Evolutionary conservation across 2,113 vertebrate species (phyloP).

Genomic region (Panurus biarmicus): DNA sequence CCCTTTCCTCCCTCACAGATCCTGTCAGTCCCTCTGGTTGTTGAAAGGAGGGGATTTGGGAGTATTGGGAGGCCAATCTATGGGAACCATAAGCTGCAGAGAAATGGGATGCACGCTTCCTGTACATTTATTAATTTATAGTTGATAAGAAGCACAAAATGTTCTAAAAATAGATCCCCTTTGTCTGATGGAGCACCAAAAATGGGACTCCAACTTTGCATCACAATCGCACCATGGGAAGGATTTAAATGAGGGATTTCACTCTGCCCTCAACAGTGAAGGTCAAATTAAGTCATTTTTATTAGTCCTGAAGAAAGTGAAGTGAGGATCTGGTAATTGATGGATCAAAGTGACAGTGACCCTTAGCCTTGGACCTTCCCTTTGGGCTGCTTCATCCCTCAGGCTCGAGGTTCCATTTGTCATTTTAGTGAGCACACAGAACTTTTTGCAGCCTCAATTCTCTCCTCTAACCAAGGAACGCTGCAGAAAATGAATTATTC

Average conservation of each 20-base stretch:
- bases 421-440: slow-evolving; percentile 27
- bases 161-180: background rate
- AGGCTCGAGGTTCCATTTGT: slow-evolving; percentile 43
- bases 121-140: background rate
- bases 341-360: slow-evolving; percentile 45
- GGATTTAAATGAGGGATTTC: slow-evolving; percentile 56
- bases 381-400: slow-evolving; percentile 18
- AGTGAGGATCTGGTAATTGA: slow-evolving; percentile 62
- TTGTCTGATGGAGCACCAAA: background rate
- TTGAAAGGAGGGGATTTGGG: background rate
- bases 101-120: background rate
- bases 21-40: background rate
- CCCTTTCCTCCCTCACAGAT: background rate
- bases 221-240: background rate
- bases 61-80: background rate
- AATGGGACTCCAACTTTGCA: background rate
- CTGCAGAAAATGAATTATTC: background rate
- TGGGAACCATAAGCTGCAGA: background rate
- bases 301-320: slow-evolving; percentile 31
- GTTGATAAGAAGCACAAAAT: background rate
- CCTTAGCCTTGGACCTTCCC: slow-evolving; percentile 21
- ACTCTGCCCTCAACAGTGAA: slow-evolving; percentile 35
- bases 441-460: background rate
- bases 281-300: slow-evolving; percentile 47
- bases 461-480: background rate